These are phyloP conservation scores for Nyctalus aviator DNA, from an alignment of 2,797 vertebrate species.

Conservation along the genomic window DNA sequence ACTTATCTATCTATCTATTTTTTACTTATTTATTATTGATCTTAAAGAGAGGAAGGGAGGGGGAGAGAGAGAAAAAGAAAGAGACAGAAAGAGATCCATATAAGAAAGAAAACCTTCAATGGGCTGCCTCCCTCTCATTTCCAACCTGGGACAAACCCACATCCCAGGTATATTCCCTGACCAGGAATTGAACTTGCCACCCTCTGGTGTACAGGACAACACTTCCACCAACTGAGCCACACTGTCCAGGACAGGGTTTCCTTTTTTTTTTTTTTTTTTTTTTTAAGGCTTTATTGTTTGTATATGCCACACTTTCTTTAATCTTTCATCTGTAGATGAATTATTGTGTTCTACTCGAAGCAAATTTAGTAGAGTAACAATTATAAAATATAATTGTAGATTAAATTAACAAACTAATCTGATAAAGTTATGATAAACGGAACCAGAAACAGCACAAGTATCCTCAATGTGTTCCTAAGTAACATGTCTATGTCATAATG, in stretches of 20 bases:
- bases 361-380: background rate
- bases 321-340: background rate
- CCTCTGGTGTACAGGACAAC: background rate
- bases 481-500: background rate
- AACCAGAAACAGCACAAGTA: background rate
- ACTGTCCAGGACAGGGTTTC: background rate
- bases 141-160: background rate
- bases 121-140: background rate
- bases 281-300: background rate
- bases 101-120: background rate
- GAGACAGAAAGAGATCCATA: background rate
- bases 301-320: background rate
- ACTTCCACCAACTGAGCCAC: background rate
- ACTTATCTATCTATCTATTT: no score
- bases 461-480: background rate
- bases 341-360: background rate
- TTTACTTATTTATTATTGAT: background rate
- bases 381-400: background rate
- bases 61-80: background rate
- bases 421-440: background rate
- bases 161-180: background rate
- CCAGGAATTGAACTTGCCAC: background rate
- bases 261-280: background rate
- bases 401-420: background rate
- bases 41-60: background rate